A percentile compares a stretch with the other conserved stretches of the same genome.
Evolutionary conservation across 1,140 invertebrate genomes (phyloP).

Genomic region (Diabrotica undecimpunctata): DNA sequence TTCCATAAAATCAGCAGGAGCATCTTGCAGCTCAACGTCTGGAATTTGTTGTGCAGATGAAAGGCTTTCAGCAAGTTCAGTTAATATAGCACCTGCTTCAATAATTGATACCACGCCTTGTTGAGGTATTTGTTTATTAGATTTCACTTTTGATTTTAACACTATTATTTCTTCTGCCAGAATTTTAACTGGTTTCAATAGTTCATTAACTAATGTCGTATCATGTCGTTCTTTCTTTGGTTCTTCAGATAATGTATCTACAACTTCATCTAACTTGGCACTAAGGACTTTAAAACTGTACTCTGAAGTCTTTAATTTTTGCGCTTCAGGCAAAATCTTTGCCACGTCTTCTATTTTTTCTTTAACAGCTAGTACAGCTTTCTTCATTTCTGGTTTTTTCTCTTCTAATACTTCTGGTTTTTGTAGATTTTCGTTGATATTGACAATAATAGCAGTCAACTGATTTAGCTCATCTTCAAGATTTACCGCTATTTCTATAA

Average conservation of each 20-base stretch:
- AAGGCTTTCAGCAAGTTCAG: no score
- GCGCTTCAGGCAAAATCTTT: background rate
- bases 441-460: slow-evolving; percentile 21
- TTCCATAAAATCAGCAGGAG: slow-evolving; percentile 15
- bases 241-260: background rate
- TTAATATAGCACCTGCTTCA: no score
- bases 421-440: slow-evolving; percentile 13
- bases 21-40: slow-evolving; percentile 12
- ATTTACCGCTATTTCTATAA: background rate
- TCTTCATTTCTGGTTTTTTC: slow-evolving; percentile 17
- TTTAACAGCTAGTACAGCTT: slow-evolving; percentile 3
- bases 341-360: slow-evolving; percentile 9
- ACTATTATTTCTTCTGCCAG: no score
- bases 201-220: background rate
- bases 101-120: no score
- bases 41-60: slow-evolving; percentile 3
- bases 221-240: background rate
- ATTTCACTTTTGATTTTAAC: no score
- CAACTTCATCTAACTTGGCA: background rate
- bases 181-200: background rate
- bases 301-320: slow-evolving; percentile 4
- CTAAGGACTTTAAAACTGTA: background rate
- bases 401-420: slow-evolving; percentile 20
- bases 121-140: no score
- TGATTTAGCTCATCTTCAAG: slow-evolving; percentile 7